Evolutionary conservation across 1,140 invertebrate species (phyloP).

Genomic region (Apis mellifera): DNA sequence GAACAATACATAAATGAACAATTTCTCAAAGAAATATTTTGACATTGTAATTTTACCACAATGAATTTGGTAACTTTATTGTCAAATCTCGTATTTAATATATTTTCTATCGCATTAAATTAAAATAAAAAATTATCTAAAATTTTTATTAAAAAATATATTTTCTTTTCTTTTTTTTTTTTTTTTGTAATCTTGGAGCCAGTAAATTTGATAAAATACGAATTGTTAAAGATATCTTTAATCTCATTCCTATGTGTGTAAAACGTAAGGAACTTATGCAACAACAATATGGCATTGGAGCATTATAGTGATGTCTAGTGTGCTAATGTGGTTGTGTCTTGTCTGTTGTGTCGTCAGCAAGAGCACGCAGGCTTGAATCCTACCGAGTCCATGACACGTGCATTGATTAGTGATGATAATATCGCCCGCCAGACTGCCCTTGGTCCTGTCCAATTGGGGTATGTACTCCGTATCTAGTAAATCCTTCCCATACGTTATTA

Average conservation of each 20-base stretch:
- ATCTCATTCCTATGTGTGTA: conserved; percentile 68
- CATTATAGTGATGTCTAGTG: conserved; percentile 80
- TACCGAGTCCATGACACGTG: conserved; percentile 95
- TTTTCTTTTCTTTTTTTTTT: not conserved
- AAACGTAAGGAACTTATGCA: conserved; percentile 66
- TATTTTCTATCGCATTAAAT: too few species aligned
- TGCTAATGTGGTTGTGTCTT: conserved; percentile 85
- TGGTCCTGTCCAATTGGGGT: conserved; percentile 95
- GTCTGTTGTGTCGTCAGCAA: conserved; percentile 88
- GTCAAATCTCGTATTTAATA: too few species aligned
- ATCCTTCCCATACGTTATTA: conserved; percentile 50
- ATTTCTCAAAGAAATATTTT: too few species aligned
- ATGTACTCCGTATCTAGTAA: conserved; percentile 84
- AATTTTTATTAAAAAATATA: not conserved
- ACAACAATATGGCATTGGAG: conserved; percentile 73
- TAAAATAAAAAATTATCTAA: too few species aligned
- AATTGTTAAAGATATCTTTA: conserved; percentile 62
- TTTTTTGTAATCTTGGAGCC: not conserved
- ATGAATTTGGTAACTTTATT: too few species aligned
- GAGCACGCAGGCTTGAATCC: conserved; percentile 92
- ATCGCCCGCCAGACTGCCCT: conserved; percentile 89
- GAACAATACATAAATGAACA: too few species aligned
- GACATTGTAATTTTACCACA: too few species aligned
- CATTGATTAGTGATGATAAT: conserved; percentile 94
- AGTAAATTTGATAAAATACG: conserved; percentile 38